phyloP scores from a whole-genome alignment of 1,140 invertebrate genomes.

The Phymorhynchus buccinoides region DNA sequence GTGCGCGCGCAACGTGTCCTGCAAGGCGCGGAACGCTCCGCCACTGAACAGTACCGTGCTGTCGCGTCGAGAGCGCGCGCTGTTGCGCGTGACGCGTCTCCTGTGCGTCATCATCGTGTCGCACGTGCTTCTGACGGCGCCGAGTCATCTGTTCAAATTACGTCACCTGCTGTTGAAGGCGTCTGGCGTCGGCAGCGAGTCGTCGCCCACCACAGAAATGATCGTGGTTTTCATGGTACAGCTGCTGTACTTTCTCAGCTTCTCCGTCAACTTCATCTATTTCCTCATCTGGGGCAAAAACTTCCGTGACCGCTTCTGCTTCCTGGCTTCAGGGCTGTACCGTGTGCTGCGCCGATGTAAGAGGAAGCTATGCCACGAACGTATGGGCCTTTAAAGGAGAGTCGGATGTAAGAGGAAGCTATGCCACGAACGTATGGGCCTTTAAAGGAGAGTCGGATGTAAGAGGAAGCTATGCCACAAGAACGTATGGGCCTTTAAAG shows the following conservation, averaged over 20 bases:
- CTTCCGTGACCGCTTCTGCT: constrained; percentile 78
- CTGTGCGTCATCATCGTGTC: constrained; percentile 85
- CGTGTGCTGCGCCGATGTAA: background rate
- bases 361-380: background rate
- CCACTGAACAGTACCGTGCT: constrained; percentile 57
- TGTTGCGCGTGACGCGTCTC: constrained; percentile 85
- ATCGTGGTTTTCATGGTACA: constrained; percentile 77
- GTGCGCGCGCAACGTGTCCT: constrained; percentile 80
- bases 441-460: too few relatives aligned
- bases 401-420: background rate
- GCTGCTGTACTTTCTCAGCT: constrained; percentile 84
- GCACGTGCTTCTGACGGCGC: constrained; percentile 84
- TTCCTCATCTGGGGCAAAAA: constrained; percentile 88
- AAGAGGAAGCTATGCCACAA: too few relatives aligned
- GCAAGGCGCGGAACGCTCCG: constrained; percentile 41
- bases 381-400: background rate
- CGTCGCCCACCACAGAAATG: constrained; percentile 66
- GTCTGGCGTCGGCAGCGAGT: background rate
- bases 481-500: too few relatives aligned
- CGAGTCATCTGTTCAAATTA: constrained; percentile 73
- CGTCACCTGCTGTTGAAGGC: constrained; percentile 54
- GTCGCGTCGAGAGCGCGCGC: constrained; percentile 75
- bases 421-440: too few relatives aligned
- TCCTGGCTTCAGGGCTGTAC: background rate
- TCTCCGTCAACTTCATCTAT: constrained; percentile 87